Base-by-base conservation (phyloP, 2,888 invertebrate genomes). In the Drosophila basisetae region DNA sequence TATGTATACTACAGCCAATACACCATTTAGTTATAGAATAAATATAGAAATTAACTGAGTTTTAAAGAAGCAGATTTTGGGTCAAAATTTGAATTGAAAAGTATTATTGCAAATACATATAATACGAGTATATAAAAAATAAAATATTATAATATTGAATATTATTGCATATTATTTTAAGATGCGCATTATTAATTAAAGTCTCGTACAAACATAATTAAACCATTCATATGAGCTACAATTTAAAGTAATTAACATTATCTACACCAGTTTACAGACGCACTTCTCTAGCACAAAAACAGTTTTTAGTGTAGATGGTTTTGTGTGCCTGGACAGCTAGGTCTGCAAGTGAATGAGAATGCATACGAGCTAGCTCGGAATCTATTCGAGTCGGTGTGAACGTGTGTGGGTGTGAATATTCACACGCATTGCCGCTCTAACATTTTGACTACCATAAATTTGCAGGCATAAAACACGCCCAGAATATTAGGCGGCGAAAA, bases 381-480 rank as follows among this genome's bases (percentile, higher is more conserved):
- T 60, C 25, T 62, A 18, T 37, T 35, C n/a, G 47, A 22, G n/a
- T 13, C 22, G 2, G 22, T 50, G 33, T 64, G 43, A 22, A 30
- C 39, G 25, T 37, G 11, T 13, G n/a, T 16, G 54, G 28, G 61
- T 61, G 39, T 31, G 62, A 13, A 52, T 65, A 22, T 60, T 66
- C 64, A 73, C 68, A 83, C 76, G 66, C 71, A 76, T 68, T 63
- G 62, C 28, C 11, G 50, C 61, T 22, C 71, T 35, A 52, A 56
- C 62, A 76, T 66, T 78, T 69, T 25, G 65, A 70, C 69, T 52
- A 68, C 68, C 82, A 87, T 85, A 84, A 87, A 87, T 82, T 87
- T 77, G 70, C 62, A 55, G 58, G 69, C 77, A 68, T 50, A 70
- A 50, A 68, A 80, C 79, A 87, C 85, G 83, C 88, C 85, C 80